Conservation (phyloP, 2,797 vertebrate genomes). For the Halcyon leucocephala region DNA sequence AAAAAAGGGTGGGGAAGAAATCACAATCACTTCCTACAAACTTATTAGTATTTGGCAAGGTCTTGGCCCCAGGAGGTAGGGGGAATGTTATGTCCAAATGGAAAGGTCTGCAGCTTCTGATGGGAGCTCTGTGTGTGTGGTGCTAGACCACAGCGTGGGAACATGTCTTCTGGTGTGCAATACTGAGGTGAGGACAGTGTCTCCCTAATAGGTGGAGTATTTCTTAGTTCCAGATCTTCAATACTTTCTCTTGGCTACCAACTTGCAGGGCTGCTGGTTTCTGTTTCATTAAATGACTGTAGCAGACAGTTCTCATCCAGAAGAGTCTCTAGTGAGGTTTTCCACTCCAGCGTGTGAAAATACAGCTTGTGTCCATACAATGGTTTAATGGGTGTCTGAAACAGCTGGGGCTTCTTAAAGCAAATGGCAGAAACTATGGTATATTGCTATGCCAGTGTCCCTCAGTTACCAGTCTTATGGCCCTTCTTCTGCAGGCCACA, state of each 20-base stretch:
- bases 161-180: neutral
- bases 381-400: neutral
- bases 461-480: neutral
- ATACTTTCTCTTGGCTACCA: neutral
- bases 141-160: neutral
- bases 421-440: neutral
- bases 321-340: neutral
- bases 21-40: neutral
- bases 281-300: neutral
- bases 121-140: neutral
- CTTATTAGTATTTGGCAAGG: neutral
- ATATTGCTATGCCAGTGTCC: neutral
- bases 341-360: neutral
- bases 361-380: accelerated
- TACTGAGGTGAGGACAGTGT: accelerated
- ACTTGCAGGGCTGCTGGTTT: neutral
- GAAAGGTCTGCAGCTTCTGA: neutral
- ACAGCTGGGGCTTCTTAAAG: neutral
- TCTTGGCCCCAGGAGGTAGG: neutral
- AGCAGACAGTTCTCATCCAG: neutral
- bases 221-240: neutral
- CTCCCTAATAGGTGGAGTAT: neutral
- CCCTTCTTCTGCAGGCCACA: neutral
- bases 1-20: neutral
- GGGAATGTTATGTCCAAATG: neutral